Evolutionary conservation across 2,113 vertebrate species (phyloP).

Genomic region (Phylloscopus trochilus): DNA sequence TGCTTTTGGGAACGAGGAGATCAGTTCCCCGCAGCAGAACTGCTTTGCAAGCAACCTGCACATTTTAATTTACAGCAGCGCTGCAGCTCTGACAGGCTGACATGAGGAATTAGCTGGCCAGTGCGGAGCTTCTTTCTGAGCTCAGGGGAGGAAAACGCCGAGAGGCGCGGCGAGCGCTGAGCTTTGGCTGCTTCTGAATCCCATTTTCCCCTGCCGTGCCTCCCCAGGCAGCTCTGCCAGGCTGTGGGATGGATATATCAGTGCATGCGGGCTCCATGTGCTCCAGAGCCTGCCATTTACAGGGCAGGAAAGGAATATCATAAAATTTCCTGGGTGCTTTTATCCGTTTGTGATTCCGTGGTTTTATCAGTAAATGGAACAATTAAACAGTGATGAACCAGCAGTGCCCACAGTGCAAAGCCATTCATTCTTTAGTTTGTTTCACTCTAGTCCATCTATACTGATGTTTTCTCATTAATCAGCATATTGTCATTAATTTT

Average conservation of each 20-base stretch:
- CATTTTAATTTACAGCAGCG: neutral
- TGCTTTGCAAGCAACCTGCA: neutral
- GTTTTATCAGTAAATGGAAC: neutral
- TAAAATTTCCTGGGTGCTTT: neutral
- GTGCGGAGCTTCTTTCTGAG: neutral
- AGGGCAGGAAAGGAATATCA: neutral
- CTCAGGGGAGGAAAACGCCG: neutral
- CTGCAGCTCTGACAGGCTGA: neutral
- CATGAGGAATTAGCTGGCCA: neutral
- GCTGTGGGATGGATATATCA: neutral
- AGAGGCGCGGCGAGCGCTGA: rapidly evolving
- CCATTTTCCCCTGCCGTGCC: neutral
- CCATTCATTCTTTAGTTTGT: neutral
- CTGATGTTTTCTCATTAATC: neutral
- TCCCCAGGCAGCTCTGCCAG: neutral
- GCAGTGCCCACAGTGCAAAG: neutral
- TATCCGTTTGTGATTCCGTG: neutral
- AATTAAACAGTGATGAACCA: neutral
- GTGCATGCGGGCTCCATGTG: neutral
- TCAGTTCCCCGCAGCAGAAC: neutral
- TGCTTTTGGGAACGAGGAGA: neutral
- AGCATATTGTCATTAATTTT: neutral
- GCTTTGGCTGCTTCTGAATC: neutral
- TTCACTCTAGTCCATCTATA: neutral
- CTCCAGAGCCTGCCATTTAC: neutral